A percentile compares a stretch with the other conserved stretches of the same genome.
phyloP scores from a whole-genome alignment of 1,140 invertebrate genomes.

The Grapholita molesta region DNA sequence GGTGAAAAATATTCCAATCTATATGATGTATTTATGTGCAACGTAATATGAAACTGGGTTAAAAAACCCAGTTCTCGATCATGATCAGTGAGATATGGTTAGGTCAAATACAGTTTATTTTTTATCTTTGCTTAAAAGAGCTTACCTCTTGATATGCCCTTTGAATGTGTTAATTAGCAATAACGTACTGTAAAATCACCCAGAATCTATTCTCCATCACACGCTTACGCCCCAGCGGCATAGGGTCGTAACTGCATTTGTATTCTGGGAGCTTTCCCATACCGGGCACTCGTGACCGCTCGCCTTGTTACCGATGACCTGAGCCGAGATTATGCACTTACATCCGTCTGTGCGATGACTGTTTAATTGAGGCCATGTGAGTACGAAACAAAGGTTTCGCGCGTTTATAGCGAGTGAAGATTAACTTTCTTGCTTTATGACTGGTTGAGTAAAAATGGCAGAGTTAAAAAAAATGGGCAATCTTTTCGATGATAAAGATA shows the following conservation, averaged over 20 bases:
- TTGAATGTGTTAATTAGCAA: neutral
- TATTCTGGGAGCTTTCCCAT: constrained; percentile 72
- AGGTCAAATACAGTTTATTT: no score
- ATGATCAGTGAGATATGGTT: no score
- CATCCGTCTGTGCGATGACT: constrained; percentile 67
- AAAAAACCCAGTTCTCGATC: no score
- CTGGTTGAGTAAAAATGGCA: neutral
- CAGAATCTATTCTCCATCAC: neutral
- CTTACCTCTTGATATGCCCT: neutral
- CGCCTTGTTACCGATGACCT: constrained; percentile 67
- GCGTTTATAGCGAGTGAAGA: neutral
- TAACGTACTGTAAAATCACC: neutral
- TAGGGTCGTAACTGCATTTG: constrained; percentile 59
- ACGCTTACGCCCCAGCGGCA: constrained; percentile 24
- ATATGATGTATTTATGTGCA: neutral
- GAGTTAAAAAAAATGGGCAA: neutral
- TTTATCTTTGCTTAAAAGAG: neutral
- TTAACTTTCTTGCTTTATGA: neutral
- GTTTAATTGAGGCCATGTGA: constrained; percentile 71
- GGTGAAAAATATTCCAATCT: neutral
- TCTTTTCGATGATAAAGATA: neutral
- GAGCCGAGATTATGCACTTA: constrained; percentile 66
- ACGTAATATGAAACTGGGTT: neutral
- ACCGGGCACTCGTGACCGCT: constrained; percentile 68
- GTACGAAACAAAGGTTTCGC: constrained; percentile 34